These are phyloP conservation scores for Troides helena DNA, from an alignment of 2,888 invertebrate species.

Conservation along the genomic window DNA sequence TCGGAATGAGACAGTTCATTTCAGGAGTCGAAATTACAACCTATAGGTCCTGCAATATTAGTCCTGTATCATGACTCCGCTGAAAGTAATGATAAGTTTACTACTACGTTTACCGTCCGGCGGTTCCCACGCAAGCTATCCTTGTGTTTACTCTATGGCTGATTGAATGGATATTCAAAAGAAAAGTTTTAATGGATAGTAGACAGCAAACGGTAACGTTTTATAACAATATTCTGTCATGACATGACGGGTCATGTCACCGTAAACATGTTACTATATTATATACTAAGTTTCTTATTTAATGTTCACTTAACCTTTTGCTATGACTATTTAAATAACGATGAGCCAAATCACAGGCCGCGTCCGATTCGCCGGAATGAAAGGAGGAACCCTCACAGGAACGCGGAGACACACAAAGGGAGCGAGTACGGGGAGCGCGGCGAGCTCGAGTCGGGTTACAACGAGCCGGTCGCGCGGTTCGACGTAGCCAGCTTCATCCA, in stretches of 20 bases:
- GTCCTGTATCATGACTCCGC: no score
- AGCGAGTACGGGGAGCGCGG: slow-evolving; percentile 21
- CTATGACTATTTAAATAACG: slow-evolving; percentile 34
- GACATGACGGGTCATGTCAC: slow-evolving; percentile 34
- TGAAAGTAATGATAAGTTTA: no score
- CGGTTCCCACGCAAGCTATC: no score
- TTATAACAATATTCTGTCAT: background rate
- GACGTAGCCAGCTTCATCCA: slow-evolving; percentile 54
- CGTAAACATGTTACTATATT: slow-evolving; percentile 35
- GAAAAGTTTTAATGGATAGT: background rate
- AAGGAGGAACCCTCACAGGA: background rate
- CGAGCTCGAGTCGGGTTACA: slow-evolving; percentile 32
- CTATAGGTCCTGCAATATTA: no score
- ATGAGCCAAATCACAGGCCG: slow-evolving; percentile 24
- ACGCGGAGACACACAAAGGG: background rate
- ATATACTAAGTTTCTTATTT: slow-evolving; percentile 37
- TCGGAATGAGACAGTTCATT: no score
- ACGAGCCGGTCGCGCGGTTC: slow-evolving; percentile 43
- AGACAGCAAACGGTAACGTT: background rate
- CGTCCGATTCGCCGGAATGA: background rate
- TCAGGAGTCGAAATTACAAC: no score
- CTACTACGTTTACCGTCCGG: no score
- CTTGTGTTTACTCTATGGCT: no score
- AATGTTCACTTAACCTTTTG: slow-evolving; percentile 34
- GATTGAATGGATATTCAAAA: background rate